Evolutionary conservation across 2,888 invertebrate species (phyloP), one percentile per base, ranked within the genome.

Genomic region (Euzetes globulus): DNA sequence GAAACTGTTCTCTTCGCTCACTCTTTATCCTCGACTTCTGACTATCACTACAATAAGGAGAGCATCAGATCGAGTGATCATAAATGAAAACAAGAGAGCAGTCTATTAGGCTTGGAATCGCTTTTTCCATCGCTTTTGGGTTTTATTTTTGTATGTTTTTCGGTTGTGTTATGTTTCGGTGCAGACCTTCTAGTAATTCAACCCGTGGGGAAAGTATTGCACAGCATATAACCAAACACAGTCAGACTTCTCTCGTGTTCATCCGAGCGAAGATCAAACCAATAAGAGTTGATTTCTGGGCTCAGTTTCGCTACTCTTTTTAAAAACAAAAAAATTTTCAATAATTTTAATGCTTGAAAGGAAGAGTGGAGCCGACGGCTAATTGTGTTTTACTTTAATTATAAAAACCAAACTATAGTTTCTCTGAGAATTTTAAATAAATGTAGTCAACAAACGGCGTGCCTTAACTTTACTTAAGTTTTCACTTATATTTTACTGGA

Each of bases 41-140:
- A 41, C 33, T 63, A 63, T 37, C 37, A 1, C 33, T 33, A 25
- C 63, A 29, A 63, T 63, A 37, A 63, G 37, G 63, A 58, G 33
- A 63, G 63, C n/a, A 63, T 37, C 37, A 27, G 33, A 63, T 63
- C 63, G 37, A 37, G 33, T 37, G 37, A 63, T 63, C 63, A 63
- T 63, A 29, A 63, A 37, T 63, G 63, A 37, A 63, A 63, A 58
- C 52, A 52, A 52, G 52, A 63, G 33, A 27, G 11, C n/a, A 63
- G 63, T 63, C 33, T 63, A 37, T 63, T 63, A 63, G 63, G 4
- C 63, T 27, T 27, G n/a, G 17, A 63, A 63, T 63, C 63, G 37
- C n/a, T 63, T 58, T 58, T 13, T 25, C 41, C 41, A 63, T 63
- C 29, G 33, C 63, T 63, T 27, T 63, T 63, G 63, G 63, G n/a